phyloP scores from a whole-genome alignment of 2,888 invertebrate species.

The Melikaiella ostensackeni region DNA sequence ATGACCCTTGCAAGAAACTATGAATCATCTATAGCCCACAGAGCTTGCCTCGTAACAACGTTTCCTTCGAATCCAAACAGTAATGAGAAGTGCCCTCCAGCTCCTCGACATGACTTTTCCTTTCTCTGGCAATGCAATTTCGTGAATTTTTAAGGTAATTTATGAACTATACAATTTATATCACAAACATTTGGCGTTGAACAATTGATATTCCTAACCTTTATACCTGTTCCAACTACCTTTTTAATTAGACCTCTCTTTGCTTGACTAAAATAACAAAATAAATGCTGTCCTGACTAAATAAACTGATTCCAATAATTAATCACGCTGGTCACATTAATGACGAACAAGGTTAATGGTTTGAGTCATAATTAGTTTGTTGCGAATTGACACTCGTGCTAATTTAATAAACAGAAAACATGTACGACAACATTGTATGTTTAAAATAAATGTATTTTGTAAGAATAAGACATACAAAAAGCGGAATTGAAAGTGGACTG shows the following conservation, averaged over 20 bases:
- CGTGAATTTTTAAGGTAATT: neutral
- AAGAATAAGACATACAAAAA: no score
- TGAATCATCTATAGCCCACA: conserved; percentile 56
- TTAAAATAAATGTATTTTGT: no score
- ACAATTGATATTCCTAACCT: neutral
- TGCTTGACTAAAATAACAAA: conserved; percentile 3
- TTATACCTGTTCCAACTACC: neutral
- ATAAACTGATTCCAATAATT: conserved; percentile 14
- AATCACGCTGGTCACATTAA: conserved; percentile 12
- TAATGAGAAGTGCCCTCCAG: conserved; percentile 33
- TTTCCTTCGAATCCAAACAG: conserved; percentile 8
- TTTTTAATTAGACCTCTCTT: conserved; percentile 8
- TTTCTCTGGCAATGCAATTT: conserved; percentile 3
- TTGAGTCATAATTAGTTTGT: no score
- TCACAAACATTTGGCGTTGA: neutral
- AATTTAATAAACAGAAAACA: no score
- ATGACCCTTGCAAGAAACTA: conserved; percentile 57
- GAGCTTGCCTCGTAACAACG: conserved; percentile 20
- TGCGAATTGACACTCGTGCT: no score
- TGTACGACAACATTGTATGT: no score
- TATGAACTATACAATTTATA: neutral
- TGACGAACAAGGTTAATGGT: conserved; percentile 7
- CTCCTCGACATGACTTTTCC: conserved; percentile 19
- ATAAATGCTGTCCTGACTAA: conserved; percentile 11
- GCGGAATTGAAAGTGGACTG: no score